These are phyloP conservation scores for Hippoglossus stenolepis DNA, from an alignment of 2,113 vertebrate genomes.

Conservation along the genomic window DNA sequence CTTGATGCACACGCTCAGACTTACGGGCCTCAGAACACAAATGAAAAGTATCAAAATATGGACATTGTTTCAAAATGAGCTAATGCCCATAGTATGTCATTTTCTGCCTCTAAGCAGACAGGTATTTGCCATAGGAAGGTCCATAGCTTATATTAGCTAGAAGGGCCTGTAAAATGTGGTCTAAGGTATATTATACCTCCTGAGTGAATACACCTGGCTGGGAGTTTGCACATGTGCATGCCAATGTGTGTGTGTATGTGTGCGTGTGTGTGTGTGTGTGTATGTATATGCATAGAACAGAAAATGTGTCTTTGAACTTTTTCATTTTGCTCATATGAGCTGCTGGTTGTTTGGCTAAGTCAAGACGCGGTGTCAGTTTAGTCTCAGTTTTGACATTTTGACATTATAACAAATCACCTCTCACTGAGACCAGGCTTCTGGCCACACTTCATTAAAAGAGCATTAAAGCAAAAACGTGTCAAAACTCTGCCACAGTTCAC, in stretches of 20 bases:
- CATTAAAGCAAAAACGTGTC: conserved; percentile 40
- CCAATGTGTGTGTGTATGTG: neutral
- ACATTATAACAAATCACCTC: conserved; percentile 56
- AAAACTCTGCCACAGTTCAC: conserved; percentile 17
- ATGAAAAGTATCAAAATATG: conserved; percentile 64
- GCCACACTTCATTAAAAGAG: conserved; percentile 61
- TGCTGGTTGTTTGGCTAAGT: conserved; percentile 24
- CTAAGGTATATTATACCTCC: conserved; percentile 34
- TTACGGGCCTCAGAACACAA: conserved; percentile 59
- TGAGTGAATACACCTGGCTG: conserved; percentile 66
- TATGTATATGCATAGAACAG: conserved; percentile 19
- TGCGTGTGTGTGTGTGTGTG: conserved; percentile 16
- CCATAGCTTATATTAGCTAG: conserved; percentile 56
- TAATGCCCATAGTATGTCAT: conserved; percentile 44
- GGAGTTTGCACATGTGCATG: conserved; percentile 33
- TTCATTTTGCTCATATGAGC: conserved; percentile 22
- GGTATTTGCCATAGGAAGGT: conserved; percentile 58
- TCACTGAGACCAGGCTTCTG: conserved; percentile 40
- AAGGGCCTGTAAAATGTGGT: conserved; percentile 52
- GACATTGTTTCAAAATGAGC: conserved; percentile 68
- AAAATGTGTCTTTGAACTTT: conserved; percentile 23
- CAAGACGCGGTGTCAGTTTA: conserved; percentile 28
- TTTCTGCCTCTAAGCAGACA: conserved; percentile 50
- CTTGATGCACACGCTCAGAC: conserved; percentile 52
- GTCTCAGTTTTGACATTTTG: conserved; percentile 59